phyloP scores from a whole-genome alignment of 2,797 vertebrate genomes.

The Dallia pectoralis region DNA sequence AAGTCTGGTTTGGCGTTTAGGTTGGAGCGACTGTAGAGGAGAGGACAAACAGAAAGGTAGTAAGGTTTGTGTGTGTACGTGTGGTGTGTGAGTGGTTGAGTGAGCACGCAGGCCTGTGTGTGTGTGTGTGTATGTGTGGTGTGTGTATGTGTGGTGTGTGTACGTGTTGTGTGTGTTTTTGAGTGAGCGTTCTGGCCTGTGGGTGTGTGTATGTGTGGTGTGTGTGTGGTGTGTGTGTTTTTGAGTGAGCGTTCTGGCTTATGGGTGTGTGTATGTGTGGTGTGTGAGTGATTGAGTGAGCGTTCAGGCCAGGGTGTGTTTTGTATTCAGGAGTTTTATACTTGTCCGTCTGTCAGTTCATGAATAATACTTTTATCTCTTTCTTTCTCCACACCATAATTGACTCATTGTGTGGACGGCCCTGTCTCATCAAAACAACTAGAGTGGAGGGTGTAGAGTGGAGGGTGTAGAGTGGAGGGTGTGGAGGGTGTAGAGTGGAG shows the following conservation, averaged over 20 bases:
- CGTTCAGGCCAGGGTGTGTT: too few species aligned
- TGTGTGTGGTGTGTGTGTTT: not conserved
- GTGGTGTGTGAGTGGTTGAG: slow-evolving; percentile 15
- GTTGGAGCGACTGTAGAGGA: slow-evolving; percentile 85
- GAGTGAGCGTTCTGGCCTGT: slow-evolving; percentile 20
- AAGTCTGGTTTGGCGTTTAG: slow-evolving; percentile 94
- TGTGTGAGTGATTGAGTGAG: too few species aligned
- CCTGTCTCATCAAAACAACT: too few species aligned
- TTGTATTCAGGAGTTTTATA: not conserved
- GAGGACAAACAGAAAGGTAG: slow-evolving; percentile 34
- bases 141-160: slow-evolving; percentile 26
- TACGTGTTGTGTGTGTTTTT: not conserved
- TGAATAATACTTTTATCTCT: too few species aligned
- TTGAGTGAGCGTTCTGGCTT: not conserved
- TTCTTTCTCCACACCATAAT: too few species aligned
- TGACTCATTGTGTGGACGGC: too few species aligned
- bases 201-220: slow-evolving; percentile 19
- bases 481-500: too few species aligned
- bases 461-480: too few species aligned
- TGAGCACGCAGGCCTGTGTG: not conserved
- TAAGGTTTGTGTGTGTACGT: slow-evolving; percentile 18
- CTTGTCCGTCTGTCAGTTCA: too few species aligned
- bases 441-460: too few species aligned
- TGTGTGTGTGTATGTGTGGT: slow-evolving; percentile 33
- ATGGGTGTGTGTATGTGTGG: not conserved